Percentiles rank a stretch among this genome's conserved stretches.
Conservation (phyloP, 2,113 vertebrate species). For the Oryzias celebensis region DNA sequence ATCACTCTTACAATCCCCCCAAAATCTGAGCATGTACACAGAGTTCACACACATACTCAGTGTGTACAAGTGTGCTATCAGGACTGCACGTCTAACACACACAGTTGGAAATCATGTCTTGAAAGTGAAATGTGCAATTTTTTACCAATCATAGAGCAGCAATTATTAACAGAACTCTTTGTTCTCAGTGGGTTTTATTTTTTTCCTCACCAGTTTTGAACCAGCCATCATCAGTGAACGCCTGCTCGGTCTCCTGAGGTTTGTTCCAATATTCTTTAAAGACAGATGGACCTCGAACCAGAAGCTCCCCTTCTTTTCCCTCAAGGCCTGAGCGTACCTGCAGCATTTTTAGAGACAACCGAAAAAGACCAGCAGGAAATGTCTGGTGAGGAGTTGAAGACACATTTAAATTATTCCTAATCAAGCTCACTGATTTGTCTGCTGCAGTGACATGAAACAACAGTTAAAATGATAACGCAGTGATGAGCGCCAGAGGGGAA, state of each 20-base stretch:
- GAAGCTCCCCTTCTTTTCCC: constrained; percentile 88
- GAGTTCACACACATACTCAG: constrained; percentile 9
- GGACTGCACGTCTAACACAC: constrained; percentile 27
- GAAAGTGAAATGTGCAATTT: constrained; percentile 16
- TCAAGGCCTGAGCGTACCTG: constrained; percentile 85
- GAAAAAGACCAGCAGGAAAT: background rate
- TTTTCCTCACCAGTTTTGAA: constrained; percentile 87
- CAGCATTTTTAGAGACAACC: constrained; percentile 1
- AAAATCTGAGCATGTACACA: constrained; percentile 11
- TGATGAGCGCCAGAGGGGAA: background rate
- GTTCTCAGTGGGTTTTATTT: constrained; percentile 5
- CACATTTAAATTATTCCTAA: background rate
- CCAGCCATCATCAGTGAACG: constrained; percentile 90
- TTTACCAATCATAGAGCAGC: constrained; percentile 34
- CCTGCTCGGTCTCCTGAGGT: constrained; percentile 78
- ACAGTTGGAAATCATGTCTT: constrained; percentile 40
- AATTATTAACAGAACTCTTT: constrained; percentile 39
- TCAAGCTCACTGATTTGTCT: background rate
- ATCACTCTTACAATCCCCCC: constrained; percentile 56
- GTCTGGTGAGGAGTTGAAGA: background rate
- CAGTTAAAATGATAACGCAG: background rate
- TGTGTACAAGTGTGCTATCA: constrained; percentile 18
- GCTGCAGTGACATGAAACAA: background rate
- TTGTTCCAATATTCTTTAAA: constrained; percentile 94
- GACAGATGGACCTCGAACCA: constrained; percentile 85